Base-by-base conservation (phyloP, 1,140 invertebrate species). In the Drosophila melanogaster region DNA sequence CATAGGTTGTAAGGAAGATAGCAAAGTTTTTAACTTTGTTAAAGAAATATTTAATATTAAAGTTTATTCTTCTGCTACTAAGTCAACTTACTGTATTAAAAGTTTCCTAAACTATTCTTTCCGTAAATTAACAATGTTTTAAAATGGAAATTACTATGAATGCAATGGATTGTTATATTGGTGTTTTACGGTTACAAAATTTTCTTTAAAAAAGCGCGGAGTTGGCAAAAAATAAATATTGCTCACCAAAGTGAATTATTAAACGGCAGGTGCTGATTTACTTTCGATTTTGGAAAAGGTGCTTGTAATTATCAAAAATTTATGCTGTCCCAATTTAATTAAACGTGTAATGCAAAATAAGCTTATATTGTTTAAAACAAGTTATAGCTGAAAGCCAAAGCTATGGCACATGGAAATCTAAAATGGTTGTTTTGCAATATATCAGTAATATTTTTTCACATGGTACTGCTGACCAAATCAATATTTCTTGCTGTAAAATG, bases 221-320 rank as follows among this genome's bases (percentile, higher is more conserved):
- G 47, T 7, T 57, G 35, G 19, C 15, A 58, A 58, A 57, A 19
- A 55, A 12, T 30, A 2, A 40, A 60, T 40, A 57, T 15, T 57
- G 58, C 58, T 40, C 1, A 4, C 12, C 15, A n/a, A 57, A 30
- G 58, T 17, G 3, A 11, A 30, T 56, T 57, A 40, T 60, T 57
- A n/a, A 10, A 35, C 51, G 35, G 40, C 11, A 30, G 11, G 14
- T 55, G 53, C 19, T 17, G 51, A 10, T 24, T 22, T 53, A 35
- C 51, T 55, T 24, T 55, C n/a, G 12, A 44, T 12, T 22, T 22
- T 12, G 22, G 15, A 19, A 43, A 3, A 19, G 15, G 22, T 26
- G 14, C 24, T 30, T 49, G 41, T 44, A 19, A 15, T 30, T 11
- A 10, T 26, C n/a, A 38, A 26, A 37, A 54, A 38, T 15, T 5